Base-by-base conservation (phyloP, 2,797 vertebrate genomes). In the Eulemur mongoz region DNA sequence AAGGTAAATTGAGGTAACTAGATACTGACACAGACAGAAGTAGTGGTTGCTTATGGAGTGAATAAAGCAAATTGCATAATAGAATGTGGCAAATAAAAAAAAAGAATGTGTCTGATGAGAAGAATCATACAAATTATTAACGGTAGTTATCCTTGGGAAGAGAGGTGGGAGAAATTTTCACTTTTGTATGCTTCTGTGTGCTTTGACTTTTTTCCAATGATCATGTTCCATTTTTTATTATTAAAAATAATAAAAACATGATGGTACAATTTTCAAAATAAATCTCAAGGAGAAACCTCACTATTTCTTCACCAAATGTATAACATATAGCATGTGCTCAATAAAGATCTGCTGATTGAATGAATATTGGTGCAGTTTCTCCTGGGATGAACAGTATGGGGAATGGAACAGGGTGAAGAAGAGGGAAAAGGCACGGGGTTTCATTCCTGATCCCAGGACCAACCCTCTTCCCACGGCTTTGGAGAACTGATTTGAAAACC, bases 241-340 rank as follows among this genome's bases (percentile, higher is more conserved):
- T 15, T 81, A 59, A 91, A 76, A 75, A 78, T 23, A 90, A 81
- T n/a, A 63, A 38, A 84, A 94, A 75, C 2, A 92, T 7, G 25
- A 13, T 69, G 40, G 8, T 89, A 50, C 32, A 75, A 81, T 80
- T 85, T 97, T 88, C 72, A 70, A 86, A 91, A 70, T 63, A 54
- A 40, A 57, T 59, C 25, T 70, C 27, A 43, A 88, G 54, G 27
- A 86, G 7, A 79, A 91, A 52, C 17, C 45, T 85, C 57, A 38
- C 38, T 93, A 80, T 67, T 67, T 20, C 50, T 85, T 85, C 32
- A 82, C 69, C 32, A 89, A 79, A 80, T 69, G 27, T n/a, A 45
- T 91, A 50, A 67, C 61, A 81, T 27, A 27, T 32, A 82, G 30
- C 48, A 76, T 25, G 15, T 94, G 43, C 50, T 89, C 50, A 25